Conservation (phyloP, 2,888 invertebrate species). For the Vesta saturnalis region DNA sequence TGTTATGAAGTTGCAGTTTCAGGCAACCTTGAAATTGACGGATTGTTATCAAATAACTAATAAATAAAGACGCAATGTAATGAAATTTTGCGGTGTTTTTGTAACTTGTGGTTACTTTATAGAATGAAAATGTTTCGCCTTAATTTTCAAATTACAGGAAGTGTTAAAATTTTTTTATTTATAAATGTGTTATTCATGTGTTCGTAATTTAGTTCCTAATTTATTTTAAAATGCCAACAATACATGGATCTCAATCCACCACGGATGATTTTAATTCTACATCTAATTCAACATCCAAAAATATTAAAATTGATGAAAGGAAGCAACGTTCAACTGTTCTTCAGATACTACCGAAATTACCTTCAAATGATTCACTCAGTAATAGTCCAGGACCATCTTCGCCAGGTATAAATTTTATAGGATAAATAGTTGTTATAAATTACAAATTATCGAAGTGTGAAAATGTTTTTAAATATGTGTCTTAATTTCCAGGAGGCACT, state of each 20-base stretch:
- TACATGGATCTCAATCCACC: constrained; percentile 24
- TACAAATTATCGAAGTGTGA: background rate
- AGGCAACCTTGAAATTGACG: background rate
- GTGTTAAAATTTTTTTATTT: background rate
- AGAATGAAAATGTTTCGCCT: background rate
- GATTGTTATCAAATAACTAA: background rate
- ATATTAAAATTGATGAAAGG: constrained; percentile 51
- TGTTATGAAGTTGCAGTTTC: background rate
- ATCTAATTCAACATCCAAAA: constrained; percentile 4
- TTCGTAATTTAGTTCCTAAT: background rate
- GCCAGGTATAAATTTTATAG: too few relatives aligned
- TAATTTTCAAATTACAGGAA: background rate
- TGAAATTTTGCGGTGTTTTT: constrained; percentile 1
- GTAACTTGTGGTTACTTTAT: background rate
- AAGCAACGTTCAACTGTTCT: constrained; percentile 50
- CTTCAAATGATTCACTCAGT: constrained; percentile 68
- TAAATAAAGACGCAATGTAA: background rate
- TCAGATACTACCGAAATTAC: constrained; percentile 66
- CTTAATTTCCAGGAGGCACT: too few relatives aligned
- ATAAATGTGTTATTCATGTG: background rate
- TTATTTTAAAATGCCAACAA: constrained; percentile 19
- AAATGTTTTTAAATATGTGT: too few relatives aligned
- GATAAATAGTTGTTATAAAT: too few relatives aligned
- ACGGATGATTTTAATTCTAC: constrained; percentile 15
- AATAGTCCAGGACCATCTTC: constrained; percentile 69